A percentile compares a stretch with the other conserved stretches of the same genome.
Evolutionary conservation across 2,888 invertebrate genomes (phyloP).

Genomic region (Corbicula japonica): DNA sequence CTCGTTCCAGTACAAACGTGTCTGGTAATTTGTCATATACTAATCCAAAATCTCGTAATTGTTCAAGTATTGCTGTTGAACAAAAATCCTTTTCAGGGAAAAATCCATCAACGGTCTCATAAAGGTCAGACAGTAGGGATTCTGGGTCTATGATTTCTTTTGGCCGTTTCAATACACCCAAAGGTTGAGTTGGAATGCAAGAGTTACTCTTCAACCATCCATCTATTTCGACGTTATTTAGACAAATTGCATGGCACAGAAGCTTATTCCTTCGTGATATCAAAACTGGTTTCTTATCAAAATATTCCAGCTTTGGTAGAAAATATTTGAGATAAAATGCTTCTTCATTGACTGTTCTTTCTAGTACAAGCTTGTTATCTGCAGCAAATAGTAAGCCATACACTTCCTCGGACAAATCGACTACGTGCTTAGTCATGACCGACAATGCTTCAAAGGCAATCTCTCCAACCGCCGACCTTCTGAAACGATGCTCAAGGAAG

Average conservation of each 20-base stretch:
- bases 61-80: not conserved
- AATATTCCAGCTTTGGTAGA: conserved; percentile 50
- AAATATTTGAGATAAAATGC: conserved; percentile 56
- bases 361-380: conserved; percentile 4
- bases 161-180: conserved; percentile 26
- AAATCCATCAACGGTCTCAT: conserved; percentile 15
- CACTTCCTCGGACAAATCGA: conserved; percentile 38
- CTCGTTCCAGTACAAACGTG: conserved; percentile 18
- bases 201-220: conserved; percentile 42
- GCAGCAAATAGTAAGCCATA: conserved; percentile 20
- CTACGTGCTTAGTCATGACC: conserved; percentile 4
- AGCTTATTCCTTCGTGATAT: conserved; percentile 17
- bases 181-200: conserved; percentile 49
- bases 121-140: conserved; percentile 22
- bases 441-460: conserved; percentile 35
- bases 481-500: conserved; percentile 50
- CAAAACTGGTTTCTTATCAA: conserved; percentile 10
- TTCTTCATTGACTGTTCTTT: conserved; percentile 38
- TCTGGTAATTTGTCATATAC: conserved; percentile 15
- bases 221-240: not conserved
- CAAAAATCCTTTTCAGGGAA: conserved; percentile 29
- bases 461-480: conserved; percentile 25
- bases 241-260: conserved; percentile 9
- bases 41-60: conserved; percentile 27
- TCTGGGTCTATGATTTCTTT: conserved; percentile 33